phyloP scores from a whole-genome alignment of 2,888 invertebrate species.

The Caenorhabditis panamensis region DNA sequence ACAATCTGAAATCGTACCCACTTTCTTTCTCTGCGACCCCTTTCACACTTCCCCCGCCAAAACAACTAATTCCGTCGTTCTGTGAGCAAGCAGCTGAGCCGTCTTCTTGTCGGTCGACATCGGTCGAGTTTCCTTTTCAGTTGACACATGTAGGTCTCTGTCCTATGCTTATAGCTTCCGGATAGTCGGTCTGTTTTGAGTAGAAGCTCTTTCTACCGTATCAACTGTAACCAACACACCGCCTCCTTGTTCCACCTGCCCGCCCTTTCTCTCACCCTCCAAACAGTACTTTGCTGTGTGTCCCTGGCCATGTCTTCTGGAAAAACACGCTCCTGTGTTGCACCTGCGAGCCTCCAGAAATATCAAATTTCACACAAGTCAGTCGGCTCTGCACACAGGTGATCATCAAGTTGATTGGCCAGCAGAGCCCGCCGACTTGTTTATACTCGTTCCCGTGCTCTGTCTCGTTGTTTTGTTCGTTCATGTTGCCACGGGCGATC shows the following conservation, averaged over 20 bases:
- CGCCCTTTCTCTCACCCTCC: background rate
- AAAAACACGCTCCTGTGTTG: constrained; percentile 13
- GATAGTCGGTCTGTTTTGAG: no score
- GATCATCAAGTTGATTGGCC: constrained; percentile 57
- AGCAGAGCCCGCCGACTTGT: background rate
- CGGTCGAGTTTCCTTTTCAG: background rate
- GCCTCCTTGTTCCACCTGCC: background rate
- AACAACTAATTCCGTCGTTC: constrained; percentile 5
- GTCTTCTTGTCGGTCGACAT: background rate
- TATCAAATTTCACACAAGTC: constrained; percentile 53
- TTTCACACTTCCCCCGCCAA: background rate
- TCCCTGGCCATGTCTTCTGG: background rate
- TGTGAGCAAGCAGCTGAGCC: constrained; percentile 5
- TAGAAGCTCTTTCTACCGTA: no score
- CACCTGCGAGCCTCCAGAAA: constrained; percentile 24
- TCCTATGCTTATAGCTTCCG: background rate
- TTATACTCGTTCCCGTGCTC: constrained; percentile 27
- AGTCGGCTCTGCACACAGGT: constrained; percentile 42
- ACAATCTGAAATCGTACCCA: background rate
- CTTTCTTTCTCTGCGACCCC: background rate
- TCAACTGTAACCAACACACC: no score
- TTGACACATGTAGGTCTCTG: background rate
- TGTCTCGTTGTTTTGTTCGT: constrained; percentile 7
- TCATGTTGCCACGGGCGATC: constrained; percentile 50
- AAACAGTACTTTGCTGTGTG: constrained; percentile 1